A percentile compares a stretch with the other conserved stretches of the same genome.
These are phyloP conservation scores for Dynastes hyllus DNA, from an alignment of 2,888 invertebrate genomes.

Conservation along the genomic window DNA sequence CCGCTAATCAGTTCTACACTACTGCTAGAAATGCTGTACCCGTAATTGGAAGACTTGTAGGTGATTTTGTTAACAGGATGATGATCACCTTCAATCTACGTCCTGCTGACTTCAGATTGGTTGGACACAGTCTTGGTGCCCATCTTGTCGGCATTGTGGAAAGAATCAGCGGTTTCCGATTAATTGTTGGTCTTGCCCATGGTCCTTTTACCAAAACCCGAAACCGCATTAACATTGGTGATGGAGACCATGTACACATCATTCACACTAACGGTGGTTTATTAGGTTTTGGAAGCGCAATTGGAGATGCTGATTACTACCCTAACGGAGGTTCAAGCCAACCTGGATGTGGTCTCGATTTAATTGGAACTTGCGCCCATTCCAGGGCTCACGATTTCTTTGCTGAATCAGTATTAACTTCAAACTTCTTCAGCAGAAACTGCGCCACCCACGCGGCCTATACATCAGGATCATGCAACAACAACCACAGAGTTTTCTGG, in stretches of 20 bases:
- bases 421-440: conserved; percentile 62
- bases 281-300: conserved; percentile 59
- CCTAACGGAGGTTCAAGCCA: conserved; percentile 67
- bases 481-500: conserved; percentile 56
- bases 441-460: conserved; percentile 57
- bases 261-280: conserved; percentile 64
- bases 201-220: too few relatives aligned
- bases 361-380: conserved; percentile 69
- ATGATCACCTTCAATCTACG: conserved; percentile 56
- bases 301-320: conserved; percentile 67
- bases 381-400: conserved; percentile 69
- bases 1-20: conserved; percentile 59
- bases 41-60: conserved; percentile 59
- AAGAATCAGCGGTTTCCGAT: conserved; percentile 57
- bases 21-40: conserved; percentile 58
- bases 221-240: conserved; percentile 64
- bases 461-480: conserved; percentile 56
- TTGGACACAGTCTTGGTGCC: conserved; percentile 65
- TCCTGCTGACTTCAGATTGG: conserved; percentile 57
- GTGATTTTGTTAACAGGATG: conserved; percentile 60
- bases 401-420: conserved; percentile 68
- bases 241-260: conserved; percentile 66
- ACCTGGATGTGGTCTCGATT: conserved; percentile 66
- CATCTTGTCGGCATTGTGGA: conserved; percentile 64
- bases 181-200: conserved; percentile 66